Conservation (phyloP, 2,113 vertebrate genomes). For the Pachyramphus minor region DNA sequence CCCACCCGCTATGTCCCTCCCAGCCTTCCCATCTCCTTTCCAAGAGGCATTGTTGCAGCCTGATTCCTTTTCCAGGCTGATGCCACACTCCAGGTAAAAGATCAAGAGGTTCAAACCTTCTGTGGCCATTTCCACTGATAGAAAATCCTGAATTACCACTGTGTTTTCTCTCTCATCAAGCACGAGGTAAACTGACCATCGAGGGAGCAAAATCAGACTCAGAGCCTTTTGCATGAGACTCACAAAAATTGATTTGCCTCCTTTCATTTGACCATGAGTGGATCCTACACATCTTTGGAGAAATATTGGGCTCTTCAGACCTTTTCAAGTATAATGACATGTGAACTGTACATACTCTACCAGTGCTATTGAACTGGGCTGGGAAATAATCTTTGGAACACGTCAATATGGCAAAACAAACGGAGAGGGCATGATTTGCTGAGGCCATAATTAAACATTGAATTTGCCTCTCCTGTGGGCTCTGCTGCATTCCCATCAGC, state of each 20-base stretch:
- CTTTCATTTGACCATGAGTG: background rate
- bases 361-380: slow-evolving; percentile 10
- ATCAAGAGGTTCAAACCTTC: background rate
- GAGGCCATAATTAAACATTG: slow-evolving; percentile 66
- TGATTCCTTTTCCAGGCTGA: background rate
- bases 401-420: slow-evolving; percentile 47
- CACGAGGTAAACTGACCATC: background rate
- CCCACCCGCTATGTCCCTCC: slow-evolving; percentile 2
- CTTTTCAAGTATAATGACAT: slow-evolving; percentile 36
- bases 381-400: slow-evolving; percentile 18
- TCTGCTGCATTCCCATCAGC: slow-evolving; percentile 57
- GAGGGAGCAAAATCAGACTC: background rate
- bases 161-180: background rate
- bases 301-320: slow-evolving; percentile 42
- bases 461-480: slow-evolving; percentile 53
- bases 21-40: background rate
- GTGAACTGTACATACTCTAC: slow-evolving; percentile 5
- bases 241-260: slow-evolving; percentile 3
- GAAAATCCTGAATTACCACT: background rate
- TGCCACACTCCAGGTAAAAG: background rate
- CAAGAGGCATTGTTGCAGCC: background rate
- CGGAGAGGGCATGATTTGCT: slow-evolving; percentile 61
- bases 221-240: background rate
- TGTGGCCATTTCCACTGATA: background rate
- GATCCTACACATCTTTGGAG: slow-evolving; percentile 15